A percentile compares a stretch with the other conserved stretches of the same genome.
These are phyloP conservation scores for Canis aureus DNA, from an alignment of 2,113 vertebrate species.

Conservation along the genomic window DNA sequence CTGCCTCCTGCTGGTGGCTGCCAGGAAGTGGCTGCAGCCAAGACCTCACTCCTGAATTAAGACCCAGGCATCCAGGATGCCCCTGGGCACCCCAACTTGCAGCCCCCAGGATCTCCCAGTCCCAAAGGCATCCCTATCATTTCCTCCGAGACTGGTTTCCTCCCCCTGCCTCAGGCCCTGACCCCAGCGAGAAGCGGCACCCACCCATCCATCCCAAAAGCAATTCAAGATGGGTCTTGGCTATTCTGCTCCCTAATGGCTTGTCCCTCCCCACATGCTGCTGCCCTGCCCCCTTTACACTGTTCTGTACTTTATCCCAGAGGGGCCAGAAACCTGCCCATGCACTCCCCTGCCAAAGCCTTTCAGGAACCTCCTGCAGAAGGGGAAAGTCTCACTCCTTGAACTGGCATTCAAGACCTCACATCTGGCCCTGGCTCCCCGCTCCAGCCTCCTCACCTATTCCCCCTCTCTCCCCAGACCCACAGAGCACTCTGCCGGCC, in stretches of 20 bases:
- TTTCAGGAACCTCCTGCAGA: not conserved
- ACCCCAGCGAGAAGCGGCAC: not conserved
- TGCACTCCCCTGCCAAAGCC: not conserved
- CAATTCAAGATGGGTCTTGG: accelerated
- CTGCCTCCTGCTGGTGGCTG: not conserved
- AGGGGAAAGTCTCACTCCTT: not conserved
- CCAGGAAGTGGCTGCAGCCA: not conserved
- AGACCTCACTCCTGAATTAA: not conserved
- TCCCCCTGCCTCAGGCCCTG: not conserved
- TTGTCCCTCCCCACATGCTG: not conserved
- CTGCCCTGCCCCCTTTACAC: not conserved
- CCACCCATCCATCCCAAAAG: not conserved
- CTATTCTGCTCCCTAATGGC: not conserved
- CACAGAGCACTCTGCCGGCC: accelerated
- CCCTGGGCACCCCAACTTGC: not conserved
- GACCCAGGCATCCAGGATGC: not conserved
- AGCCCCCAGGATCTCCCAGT: accelerated
- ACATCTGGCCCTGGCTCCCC: not conserved
- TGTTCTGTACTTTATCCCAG: not conserved
- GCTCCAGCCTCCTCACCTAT: not conserved
- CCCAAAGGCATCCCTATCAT: not conserved
- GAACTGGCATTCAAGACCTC: not conserved
- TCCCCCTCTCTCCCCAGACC: not conserved
- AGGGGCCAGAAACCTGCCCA: not conserved
- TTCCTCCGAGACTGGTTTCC: not conserved